phyloP scores from a whole-genome alignment of 1,140 invertebrate species.

The Brachionus rubens region DNA sequence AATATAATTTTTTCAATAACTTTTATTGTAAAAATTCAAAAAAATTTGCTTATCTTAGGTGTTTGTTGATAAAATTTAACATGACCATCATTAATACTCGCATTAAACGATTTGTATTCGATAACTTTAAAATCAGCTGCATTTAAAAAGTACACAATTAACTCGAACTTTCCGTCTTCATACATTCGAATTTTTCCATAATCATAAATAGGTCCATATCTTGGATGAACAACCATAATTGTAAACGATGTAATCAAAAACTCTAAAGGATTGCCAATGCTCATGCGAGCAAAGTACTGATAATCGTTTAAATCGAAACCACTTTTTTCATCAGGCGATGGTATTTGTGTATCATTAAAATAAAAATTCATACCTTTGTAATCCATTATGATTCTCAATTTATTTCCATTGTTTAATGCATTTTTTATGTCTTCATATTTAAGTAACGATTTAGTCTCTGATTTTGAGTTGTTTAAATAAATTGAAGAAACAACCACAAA shows the following conservation, averaged over 20 bases:
- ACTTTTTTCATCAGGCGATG: conserved; percentile 22
- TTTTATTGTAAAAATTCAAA: too few species aligned
- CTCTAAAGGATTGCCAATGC: neutral
- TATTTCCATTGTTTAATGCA: conserved; percentile 1
- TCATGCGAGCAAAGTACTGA: conserved; percentile 12
- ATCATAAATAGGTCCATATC: conserved; percentile 28
- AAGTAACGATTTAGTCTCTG: neutral
- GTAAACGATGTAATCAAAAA: conserved; percentile 39
- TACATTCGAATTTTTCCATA: conserved; percentile 39
- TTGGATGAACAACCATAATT: conserved; percentile 2
- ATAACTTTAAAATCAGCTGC: neutral
- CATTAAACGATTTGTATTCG: conserved; percentile 16
- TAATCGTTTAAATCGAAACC: conserved; percentile 27
- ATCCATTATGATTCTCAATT: conserved; percentile 21
- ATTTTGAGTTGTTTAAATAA: neutral
- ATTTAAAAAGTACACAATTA: conserved; percentile 11
- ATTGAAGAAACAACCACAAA: neutral
- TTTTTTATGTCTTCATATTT: neutral
- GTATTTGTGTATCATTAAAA: neutral
- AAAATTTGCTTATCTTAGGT: neutral
- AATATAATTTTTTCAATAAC: too few species aligned
- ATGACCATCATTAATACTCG: neutral
- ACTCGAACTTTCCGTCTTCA: conserved; percentile 15
- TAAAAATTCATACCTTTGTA: conserved; percentile 36
- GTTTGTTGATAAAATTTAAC: conserved; percentile 33